These are phyloP conservation scores for Schizopygopsis pylzovi DNA, from an alignment of 2,797 vertebrate genomes.

Conservation along the genomic window DNA sequence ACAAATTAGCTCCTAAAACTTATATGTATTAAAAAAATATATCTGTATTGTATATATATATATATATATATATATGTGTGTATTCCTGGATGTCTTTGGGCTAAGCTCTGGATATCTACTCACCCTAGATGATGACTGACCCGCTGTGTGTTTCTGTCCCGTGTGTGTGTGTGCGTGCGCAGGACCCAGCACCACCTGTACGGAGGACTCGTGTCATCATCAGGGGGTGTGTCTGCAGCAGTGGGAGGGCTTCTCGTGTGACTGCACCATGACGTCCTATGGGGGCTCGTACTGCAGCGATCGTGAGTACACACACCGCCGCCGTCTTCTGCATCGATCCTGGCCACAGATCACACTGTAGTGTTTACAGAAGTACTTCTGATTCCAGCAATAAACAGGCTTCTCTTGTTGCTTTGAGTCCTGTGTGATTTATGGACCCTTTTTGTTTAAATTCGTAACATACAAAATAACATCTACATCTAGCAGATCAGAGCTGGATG, in stretches of 20 bases:
- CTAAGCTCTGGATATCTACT: no score
- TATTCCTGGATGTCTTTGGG: no score
- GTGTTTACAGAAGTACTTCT: no score
- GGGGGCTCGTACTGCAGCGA: slow-evolving; percentile 92
- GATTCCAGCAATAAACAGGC: no score
- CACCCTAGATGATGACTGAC: not conserved
- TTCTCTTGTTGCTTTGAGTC: not conserved
- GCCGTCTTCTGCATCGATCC: not conserved
- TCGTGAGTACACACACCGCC: slow-evolving; percentile 80
- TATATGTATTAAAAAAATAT: no score
- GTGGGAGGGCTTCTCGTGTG: slow-evolving; percentile 94
- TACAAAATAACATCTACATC: no score
- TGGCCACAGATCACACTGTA: no score
- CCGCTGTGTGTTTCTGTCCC: not conserved
- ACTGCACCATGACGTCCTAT: slow-evolving; percentile 94
- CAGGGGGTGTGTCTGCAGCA: slow-evolving; percentile 95
- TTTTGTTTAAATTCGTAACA: no score
- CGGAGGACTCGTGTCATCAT: slow-evolving; percentile 94
- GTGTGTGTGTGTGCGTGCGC: not conserved
- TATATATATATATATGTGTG: no score
- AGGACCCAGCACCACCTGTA: slow-evolving; percentile 96
- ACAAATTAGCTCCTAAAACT: no score
- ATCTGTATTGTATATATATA: no score
- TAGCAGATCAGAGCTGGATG: no score
- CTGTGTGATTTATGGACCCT: not conserved